These are phyloP conservation scores for Brachionus paranguensis DNA, from an alignment of 1,140 invertebrate species.

Conservation along the genomic window DNA sequence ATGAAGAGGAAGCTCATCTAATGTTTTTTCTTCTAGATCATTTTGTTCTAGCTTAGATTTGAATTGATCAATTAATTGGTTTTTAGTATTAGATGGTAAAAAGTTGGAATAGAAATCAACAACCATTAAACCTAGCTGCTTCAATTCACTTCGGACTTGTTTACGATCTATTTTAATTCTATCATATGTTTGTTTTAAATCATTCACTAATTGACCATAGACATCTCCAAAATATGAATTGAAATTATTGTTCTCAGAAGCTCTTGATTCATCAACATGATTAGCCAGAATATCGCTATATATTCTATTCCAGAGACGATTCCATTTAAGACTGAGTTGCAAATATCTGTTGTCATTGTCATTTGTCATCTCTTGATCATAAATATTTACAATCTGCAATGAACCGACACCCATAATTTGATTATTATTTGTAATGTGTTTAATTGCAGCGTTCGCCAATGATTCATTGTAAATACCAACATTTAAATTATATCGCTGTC, in stretches of 20 bases:
- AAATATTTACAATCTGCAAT: background rate
- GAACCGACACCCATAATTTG: background rate
- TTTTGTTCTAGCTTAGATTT: background rate
- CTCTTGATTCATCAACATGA: background rate
- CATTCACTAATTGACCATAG: background rate
- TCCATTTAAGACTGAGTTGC: background rate
- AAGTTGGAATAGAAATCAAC: background rate
- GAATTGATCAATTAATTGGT: background rate
- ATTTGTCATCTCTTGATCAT: background rate
- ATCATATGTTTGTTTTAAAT: background rate
- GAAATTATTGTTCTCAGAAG: background rate
- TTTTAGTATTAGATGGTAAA: background rate
- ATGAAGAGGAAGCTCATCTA: background rate
- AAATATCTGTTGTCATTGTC: background rate
- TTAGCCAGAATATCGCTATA: background rate
- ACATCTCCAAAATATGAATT: slow-evolving; percentile 38
- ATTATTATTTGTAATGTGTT: background rate
- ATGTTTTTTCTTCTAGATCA: background rate
- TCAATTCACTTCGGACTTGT: background rate
- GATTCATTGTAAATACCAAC: slow-evolving; percentile 11
- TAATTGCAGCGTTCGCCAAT: background rate
- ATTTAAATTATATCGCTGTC: background rate
- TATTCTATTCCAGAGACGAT: slow-evolving; percentile 12
- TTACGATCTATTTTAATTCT: background rate
- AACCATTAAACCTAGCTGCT: background rate